These are phyloP conservation scores for Sinohyriopsis cumingii DNA, from an alignment of 2,888 invertebrate genomes.

Conservation along the genomic window DNA sequence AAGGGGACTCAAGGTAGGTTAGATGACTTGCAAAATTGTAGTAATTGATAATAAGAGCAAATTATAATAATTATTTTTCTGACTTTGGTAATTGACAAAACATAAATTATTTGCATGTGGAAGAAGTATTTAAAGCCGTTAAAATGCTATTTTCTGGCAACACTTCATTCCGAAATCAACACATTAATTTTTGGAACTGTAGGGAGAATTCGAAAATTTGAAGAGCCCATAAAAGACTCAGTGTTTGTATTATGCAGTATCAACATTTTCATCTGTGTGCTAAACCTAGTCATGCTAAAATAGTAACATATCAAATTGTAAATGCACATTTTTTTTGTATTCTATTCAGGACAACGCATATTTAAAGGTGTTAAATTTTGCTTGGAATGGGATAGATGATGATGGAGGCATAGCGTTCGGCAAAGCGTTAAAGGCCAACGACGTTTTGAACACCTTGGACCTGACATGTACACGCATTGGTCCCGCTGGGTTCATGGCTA, in stretches of 20 bases:
- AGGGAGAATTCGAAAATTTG: too few relatives aligned
- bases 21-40: not conserved
- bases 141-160: too few relatives aligned
- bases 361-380: conserved; percentile 57
- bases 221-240: too few relatives aligned
- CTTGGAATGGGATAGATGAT: conserved; percentile 70
- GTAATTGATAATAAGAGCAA: too few relatives aligned
- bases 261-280: too few relatives aligned
- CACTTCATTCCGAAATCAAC: too few relatives aligned
- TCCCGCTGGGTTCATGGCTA: conserved; percentile 59
- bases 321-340: not conserved
- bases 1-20: conserved; percentile 58
- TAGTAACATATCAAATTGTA: not conserved
- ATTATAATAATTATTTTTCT: too few relatives aligned
- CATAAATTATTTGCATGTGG: too few relatives aligned
- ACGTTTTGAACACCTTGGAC: conserved; percentile 57
- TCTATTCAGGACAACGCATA: conserved; percentile 61
- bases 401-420: conserved; percentile 61
- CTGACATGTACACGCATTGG: conserved; percentile 63
- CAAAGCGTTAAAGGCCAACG: conserved; percentile 56
- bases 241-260: too few relatives aligned
- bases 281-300: not conserved
- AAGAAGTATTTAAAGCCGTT: too few relatives aligned
- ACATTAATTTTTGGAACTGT: too few relatives aligned
- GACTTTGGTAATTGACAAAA: too few relatives aligned